Conservation (phyloP, 2,113 vertebrate genomes). For the Vulpes vulpes region DNA sequence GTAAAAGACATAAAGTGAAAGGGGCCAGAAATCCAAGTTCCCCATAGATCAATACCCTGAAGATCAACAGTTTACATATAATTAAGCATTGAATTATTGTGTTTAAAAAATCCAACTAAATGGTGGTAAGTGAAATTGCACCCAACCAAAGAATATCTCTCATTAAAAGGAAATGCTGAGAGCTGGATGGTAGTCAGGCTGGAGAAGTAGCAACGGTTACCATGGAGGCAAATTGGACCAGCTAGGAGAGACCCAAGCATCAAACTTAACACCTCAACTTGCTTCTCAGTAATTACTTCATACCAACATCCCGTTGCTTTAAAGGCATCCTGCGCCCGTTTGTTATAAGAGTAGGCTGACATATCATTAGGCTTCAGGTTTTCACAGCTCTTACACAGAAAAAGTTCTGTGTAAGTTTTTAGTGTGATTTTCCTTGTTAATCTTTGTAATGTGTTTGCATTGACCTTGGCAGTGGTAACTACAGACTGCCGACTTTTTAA, state of each 20-base stretch:
- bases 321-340: not conserved
- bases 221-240: slow-evolving; percentile 61
- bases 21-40: not conserved
- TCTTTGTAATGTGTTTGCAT: not conserved
- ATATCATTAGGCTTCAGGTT: slow-evolving; percentile 46
- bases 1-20: slow-evolving; percentile 40
- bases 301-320: not conserved
- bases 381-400: not conserved
- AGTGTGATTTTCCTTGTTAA: slow-evolving; percentile 14
- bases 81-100: not conserved
- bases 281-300: slow-evolving; percentile 56
- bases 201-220: slow-evolving; percentile 39
- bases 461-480: slow-evolving; percentile 38
- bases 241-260: slow-evolving; percentile 28
- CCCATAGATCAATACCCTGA: not conserved
- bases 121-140: slow-evolving; percentile 13
- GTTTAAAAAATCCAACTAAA: slow-evolving; percentile 15
- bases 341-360: not conserved
- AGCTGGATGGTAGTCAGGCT: not conserved
- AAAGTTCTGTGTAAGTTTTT: not conserved
- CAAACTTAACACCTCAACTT: slow-evolving; percentile 43
- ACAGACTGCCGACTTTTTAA: not conserved
- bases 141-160: slow-evolving; percentile 53
- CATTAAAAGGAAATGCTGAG: slow-evolving; percentile 63
- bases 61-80: slow-evolving; percentile 8